Evolutionary conservation across 2,113 vertebrate species (phyloP), one percentile per base, ranked within the genome.

Genomic region (Aptenodytes forsteri): DNA sequence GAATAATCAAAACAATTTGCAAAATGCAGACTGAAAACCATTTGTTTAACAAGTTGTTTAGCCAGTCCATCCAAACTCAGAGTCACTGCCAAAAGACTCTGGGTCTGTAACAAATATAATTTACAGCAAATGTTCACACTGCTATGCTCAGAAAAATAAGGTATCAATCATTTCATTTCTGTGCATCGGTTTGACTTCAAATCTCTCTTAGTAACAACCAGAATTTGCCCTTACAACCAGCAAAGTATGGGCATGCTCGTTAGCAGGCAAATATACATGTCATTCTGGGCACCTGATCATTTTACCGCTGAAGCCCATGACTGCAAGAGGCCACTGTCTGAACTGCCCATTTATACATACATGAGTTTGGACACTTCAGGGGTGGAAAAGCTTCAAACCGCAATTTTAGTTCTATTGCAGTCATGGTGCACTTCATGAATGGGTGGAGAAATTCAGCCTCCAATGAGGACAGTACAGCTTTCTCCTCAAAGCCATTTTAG

Each of bases 1-100:
- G 54, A 93, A 65, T 85, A 95, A 96, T 96, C 58, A 77, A 91
- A 95, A 76, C 65, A 72, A 91, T 91, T 76, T 91, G 29, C 70
- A 94, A 95, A 96, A 96, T 26, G 58, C 3, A 16, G 65, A 44
- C 67, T 75, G 83, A 78, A 81, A 90, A 20, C 40, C 36, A 75
- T 89, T 92, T 86, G 59, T 50, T 91, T 88, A 83, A 87, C 69
- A 95, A 61, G 58, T 89, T 85, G 21, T 67, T 94, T 61, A 87
- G 64, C 76, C 83, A 61, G 93, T 83, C 93, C 84, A 80, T 95
- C 66, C 93, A 87, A 95, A 77, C 73, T 44, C 54, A 25, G 62
- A 56, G 36, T 23, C 83, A 32, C 40, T 79, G 94, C 77, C 94
- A 93, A 94, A 89, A 87, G 81, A 84, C 36, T 87, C 89, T 82